A percentile compares a stretch with the other conserved stretches of the same genome.
Evolutionary conservation across 2,888 invertebrate species (phyloP).

Genomic region (Syrphus vitripennis): DNA sequence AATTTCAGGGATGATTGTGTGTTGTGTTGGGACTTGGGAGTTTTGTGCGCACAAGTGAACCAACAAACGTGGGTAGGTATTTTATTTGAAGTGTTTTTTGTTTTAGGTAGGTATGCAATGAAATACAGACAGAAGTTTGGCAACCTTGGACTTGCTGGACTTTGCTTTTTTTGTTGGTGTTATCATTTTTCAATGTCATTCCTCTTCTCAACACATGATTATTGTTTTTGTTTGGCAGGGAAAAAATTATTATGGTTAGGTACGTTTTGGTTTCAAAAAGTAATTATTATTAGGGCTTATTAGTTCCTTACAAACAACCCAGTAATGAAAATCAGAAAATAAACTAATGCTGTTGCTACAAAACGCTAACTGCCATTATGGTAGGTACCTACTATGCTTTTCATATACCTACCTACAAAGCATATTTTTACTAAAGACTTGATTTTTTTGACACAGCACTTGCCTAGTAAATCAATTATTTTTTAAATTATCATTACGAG

Average conservation of each 20-base stretch:
- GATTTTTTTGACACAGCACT: too few relatives aligned
- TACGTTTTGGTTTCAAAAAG: constrained; percentile 8
- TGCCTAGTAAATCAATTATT: too few relatives aligned
- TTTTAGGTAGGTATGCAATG: not conserved
- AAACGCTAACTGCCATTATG: too few relatives aligned
- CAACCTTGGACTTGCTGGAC: constrained; percentile 52
- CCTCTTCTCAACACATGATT: constrained; percentile 45
- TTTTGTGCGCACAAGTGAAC: constrained; percentile 35
- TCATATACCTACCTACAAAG: too few relatives aligned
- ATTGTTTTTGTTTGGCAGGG: constrained; percentile 14
- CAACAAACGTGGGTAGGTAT: not conserved
- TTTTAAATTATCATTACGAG: too few relatives aligned
- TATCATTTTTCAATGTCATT: constrained; percentile 70
- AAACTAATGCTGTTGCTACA: too few relatives aligned
- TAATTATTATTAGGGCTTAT: too few relatives aligned
- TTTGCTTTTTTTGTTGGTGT: not conserved
- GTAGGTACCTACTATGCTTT: too few relatives aligned
- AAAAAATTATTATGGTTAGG: not conserved
- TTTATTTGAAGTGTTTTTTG: constrained; percentile 7
- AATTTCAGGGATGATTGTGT: constrained; percentile 7
- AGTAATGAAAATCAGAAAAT: too few relatives aligned
- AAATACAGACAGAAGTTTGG: constrained; percentile 41
- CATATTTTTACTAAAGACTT: too few relatives aligned
- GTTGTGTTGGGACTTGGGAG: not conserved
- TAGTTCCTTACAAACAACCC: too few relatives aligned